Percentiles rank a stretch among this genome's conserved stretches.
These are phyloP conservation scores for Temnothorax rugatulus DNA, from an alignment of 2,888 invertebrate genomes.

Conservation along the genomic window DNA sequence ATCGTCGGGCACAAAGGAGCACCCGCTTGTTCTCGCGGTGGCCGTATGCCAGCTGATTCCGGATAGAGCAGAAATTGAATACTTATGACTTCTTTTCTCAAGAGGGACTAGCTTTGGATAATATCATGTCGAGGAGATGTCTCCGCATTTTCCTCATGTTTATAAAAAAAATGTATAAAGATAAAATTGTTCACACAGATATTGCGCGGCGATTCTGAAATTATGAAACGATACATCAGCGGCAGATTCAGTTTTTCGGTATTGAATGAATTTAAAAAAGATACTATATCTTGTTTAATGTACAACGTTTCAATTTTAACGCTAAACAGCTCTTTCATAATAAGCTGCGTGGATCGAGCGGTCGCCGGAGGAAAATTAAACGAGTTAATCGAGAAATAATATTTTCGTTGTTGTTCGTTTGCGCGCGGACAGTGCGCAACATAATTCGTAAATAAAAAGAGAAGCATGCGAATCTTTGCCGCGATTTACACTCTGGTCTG, in stretches of 20 bases:
- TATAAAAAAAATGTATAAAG: not conserved
- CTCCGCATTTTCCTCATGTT: not conserved
- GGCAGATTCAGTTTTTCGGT: not conserved
- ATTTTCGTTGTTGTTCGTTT: constrained; percentile 22
- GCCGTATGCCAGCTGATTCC: constrained; percentile 71
- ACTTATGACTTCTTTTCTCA: constrained; percentile 41
- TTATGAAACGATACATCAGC: not conserved
- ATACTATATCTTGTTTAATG: not conserved
- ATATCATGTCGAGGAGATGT: constrained; percentile 30
- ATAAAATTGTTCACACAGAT: not conserved
- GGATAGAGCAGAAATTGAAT: constrained; percentile 69
- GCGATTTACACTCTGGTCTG: not conserved
- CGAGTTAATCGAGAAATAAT: constrained; percentile 37
- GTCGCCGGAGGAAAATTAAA: not conserved
- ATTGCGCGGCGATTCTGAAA: not conserved
- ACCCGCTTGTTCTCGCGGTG: constrained; percentile 35
- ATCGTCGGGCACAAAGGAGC: constrained; percentile 64
- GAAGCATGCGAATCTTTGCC: not conserved
- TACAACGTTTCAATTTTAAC: not conserved
- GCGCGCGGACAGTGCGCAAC: not conserved
- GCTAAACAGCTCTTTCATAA: not conserved
- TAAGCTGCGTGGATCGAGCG: not conserved
- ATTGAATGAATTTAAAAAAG: not conserved
- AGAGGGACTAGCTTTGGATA: constrained; percentile 1
- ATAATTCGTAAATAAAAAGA: constrained; percentile 9